Base-by-base conservation (phyloP, 2,888 invertebrate species). In the Diadegma fenestrale region DNA sequence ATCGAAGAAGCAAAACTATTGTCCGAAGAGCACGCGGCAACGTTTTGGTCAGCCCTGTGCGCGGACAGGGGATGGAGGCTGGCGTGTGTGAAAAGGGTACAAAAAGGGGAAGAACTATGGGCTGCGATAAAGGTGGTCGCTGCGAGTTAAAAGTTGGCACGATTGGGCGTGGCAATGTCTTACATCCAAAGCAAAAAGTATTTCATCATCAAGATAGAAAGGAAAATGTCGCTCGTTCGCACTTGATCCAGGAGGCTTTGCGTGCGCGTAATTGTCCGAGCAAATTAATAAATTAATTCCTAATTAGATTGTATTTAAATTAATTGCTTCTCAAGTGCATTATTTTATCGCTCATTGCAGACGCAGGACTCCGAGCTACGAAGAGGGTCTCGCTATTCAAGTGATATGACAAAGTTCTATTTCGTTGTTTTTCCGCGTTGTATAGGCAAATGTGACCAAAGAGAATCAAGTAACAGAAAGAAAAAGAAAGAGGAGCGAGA, bases 161-260 rank as follows among this genome's bases (percentile, higher is more conserved):
- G 86, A 71, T 88, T 88, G 91, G 92, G 92, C 91, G 92, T 92
- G 92, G 92, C 91, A 87, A 87, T 87, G 72, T 89, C 90, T 90
- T 91, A 90, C 86, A 88, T 89, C 88, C 85, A 86, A 81, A 78
- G 63, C 41, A 68, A 73, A 77, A 76, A 37, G 12, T 66, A 68
- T 73, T 54, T 45, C 51, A 26, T 26, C n/a, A 45, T 3, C 14
- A 12, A 5, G 4, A 37, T 51, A 22, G 37, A 26, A 7, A 12
- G 14, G 51, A 63, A 84, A 69, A 75, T 76, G 5, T 51, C 30
- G 12, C 51, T 2, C 19, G 2, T 19, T 22, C 54, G 22, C 19
- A 22, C 37, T 37, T 37, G 8, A 22, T 26, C 14, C 58, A 26
- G 14, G 14, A 58, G 8, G 26, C 12, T n/a, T 19, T 12, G 3